Evolutionary conservation across 2,113 vertebrate genomes (phyloP).

Genomic region (Athene noctua): DNA sequence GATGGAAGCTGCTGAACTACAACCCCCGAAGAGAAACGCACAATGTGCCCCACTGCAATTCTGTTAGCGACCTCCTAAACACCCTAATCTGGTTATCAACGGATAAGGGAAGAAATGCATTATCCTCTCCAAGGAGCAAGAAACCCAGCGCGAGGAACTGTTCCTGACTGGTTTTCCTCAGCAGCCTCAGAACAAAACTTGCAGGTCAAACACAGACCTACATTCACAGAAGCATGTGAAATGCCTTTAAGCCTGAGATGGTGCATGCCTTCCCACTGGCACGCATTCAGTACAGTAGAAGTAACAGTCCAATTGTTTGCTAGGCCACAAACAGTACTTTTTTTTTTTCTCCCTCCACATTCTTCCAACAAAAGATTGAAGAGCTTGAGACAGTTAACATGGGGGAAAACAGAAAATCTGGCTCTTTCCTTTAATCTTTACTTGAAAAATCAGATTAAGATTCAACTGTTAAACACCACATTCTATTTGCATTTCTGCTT

Average conservation of each 20-base stretch:
- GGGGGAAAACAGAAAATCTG: constrained; percentile 4
- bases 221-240: not conserved
- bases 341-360: not conserved
- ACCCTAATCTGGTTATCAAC: constrained; percentile 29
- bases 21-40: accelerated
- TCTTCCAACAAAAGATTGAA: not conserved
- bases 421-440: constrained; percentile 21
- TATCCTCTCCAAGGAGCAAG: not conserved
- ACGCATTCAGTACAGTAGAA: accelerated
- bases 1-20: not conserved
- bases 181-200: not conserved
- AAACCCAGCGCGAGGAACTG: accelerated
- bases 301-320: not conserved
- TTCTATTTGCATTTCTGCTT: constrained; percentile 16
- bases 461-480: not conserved
- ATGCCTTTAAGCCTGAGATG: not conserved
- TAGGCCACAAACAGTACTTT: not conserved
- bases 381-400: not conserved
- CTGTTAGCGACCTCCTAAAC: not conserved
- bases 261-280: not conserved
- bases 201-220: not conserved
- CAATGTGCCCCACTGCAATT: accelerated
- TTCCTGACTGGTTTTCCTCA: not conserved
- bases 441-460: constrained; percentile 32
- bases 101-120: constrained; percentile 14